Evolutionary conservation across 2,888 invertebrate species (phyloP).

Genomic region (Leptopterna dolabrata): DNA sequence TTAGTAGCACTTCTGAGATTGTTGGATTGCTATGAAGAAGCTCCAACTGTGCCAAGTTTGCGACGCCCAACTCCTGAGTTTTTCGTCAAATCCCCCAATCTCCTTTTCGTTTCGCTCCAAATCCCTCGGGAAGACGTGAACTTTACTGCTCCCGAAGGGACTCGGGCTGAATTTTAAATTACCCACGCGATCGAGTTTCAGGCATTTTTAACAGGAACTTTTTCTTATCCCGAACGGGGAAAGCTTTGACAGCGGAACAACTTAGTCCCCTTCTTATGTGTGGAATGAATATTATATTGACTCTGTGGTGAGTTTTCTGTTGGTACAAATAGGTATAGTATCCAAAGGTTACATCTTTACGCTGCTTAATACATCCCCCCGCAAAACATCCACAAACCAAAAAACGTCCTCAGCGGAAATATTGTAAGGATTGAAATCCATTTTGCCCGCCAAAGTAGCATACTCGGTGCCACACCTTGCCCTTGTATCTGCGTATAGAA

Average conservation of each 20-base stretch:
- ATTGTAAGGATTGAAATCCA: too few relatives aligned
- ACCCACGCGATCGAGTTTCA: neutral
- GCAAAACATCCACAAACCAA: too few relatives aligned
- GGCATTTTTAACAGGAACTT: neutral
- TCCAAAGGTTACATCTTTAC: too few relatives aligned
- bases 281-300: too few relatives aligned
- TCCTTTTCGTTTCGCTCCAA: neutral
- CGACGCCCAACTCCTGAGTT: neutral
- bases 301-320: too few relatives aligned
- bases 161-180: neutral
- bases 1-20: neutral
- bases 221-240: neutral
- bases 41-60: neutral
- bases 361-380: too few relatives aligned
- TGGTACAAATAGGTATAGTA: too few relatives aligned
- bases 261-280: too few relatives aligned
- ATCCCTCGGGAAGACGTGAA: neutral
- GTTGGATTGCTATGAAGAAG: neutral
- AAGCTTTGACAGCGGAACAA: neutral
- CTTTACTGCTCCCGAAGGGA: neutral
- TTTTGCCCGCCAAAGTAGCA: too few relatives aligned
- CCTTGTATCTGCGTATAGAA: too few relatives aligned
- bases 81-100: neutral
- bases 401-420: too few relatives aligned
- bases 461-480: too few relatives aligned